Evolutionary conservation across 2,888 invertebrate species (phyloP), one percentile per base, ranked within the genome.

Genomic region (Caenorhabditis macrosperma): DNA sequence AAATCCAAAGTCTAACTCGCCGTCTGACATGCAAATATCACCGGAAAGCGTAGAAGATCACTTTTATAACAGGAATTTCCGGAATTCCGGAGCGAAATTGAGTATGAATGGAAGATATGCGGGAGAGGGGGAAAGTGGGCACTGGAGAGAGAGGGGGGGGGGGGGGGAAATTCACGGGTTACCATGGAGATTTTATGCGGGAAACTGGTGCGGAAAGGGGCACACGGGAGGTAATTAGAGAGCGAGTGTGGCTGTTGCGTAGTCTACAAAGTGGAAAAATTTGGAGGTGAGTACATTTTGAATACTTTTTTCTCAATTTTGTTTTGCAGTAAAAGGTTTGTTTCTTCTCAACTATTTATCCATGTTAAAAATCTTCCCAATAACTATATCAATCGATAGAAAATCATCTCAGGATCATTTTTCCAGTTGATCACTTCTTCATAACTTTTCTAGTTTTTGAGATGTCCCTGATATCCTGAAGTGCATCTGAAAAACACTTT

Each of bases 1-100:
- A 57, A 57, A 57, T 15, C 20, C 50, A 26, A 22, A 20, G 57
- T 33, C 57, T 41, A 57, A 41, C 7, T 57, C 57, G 24, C 24
- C 57, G 57, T 41, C 57, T 24, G 57, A 57, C 57, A 57, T 57
- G n/a, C 41, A 57, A 26, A 9, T 50, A 22, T 50, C 24, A 24
- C 33, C 10, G 5, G 5, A 5, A 33, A 33, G 5, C 33, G 33
- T 33, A 33, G 10, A 33, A 33, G 10, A 33, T 33, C 38, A 9
- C 38, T n/a, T n/a, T n/a, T n/a, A n/a, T n/a, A n/a, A n/a, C n/a
- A 9, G 15, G 38, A 38, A 38, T 12, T 10, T 38, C 12, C 6
- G 15, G 15, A 38, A 38, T 38, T 12, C 5, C 9, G 15, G 38
- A 5, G 5, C 33, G 5, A n/a, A n/a, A n/a, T 38, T 12, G 38